A percentile compares a stretch with the other conserved stretches of the same genome.
Conservation (phyloP, 2,113 vertebrate genomes). For the Vimba vimba region DNA sequence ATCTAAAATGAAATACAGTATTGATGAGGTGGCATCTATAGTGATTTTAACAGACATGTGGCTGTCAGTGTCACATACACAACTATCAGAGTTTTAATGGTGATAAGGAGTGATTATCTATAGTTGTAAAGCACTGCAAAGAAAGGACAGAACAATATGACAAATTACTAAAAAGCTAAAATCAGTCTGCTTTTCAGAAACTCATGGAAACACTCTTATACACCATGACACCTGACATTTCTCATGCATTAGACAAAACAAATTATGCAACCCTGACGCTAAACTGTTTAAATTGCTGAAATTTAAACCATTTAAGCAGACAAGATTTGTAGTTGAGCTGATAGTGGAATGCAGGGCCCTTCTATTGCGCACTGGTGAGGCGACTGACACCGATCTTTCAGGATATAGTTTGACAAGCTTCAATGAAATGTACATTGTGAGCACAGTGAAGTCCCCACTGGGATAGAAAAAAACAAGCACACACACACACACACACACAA, state of each 20-base stretch:
- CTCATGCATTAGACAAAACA: not conserved
- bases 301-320: slow-evolving; percentile 14
- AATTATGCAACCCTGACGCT: not conserved
- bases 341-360: not conserved
- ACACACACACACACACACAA: no score
- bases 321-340: no score
- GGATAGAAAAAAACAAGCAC: no score
- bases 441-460: no score
- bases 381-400: no score
- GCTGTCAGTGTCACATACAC: no score
- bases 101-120: no score
- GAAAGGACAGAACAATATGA: not conserved
- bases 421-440: not conserved
- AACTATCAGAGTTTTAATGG: no score
- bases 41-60: no score
- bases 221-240: not conserved
- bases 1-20: no score
- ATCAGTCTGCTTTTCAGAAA: not conserved
- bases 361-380: no score
- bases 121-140: not conserved
- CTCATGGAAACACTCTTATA: not conserved
- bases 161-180: not conserved
- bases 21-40: no score
- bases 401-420: not conserved
- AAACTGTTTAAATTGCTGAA: slow-evolving; percentile 20